Evolutionary conservation across 2,888 invertebrate genomes (phyloP), one percentile per base, ranked within the genome.

Genomic region (Harpalus rubripes): DNA sequence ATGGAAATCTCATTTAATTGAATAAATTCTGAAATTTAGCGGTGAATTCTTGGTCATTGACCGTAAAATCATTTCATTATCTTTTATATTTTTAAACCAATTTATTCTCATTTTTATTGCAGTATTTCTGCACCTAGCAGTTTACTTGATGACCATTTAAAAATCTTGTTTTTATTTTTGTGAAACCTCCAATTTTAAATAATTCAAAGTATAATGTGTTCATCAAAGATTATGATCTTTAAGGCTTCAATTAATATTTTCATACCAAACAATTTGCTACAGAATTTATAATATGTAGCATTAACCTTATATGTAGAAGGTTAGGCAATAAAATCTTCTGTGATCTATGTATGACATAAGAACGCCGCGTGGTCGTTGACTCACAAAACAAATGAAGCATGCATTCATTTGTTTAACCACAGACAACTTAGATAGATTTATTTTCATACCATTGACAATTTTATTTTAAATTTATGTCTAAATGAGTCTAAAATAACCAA

Each of bases 231-330:
- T 12, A 52, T 52, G 44, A 52, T 52, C 44, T 52, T 52, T 12
- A 52, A 2, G 8, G 8, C 44, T 52, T 52, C 12, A 52, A 52
- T 52, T 8, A 52, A 52, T 52, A 52, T 52, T 52, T 52, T 52
- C 44, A 12, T 52, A 52, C 44, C 44, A 52, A 52, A 52, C 12
- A 52, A 12, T 52, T 52, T 52, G 44, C 44, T 52, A 12, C 44
- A 52, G 12, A 52, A 12, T 52, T 52, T 52, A 52, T 32, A 5
- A 32, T 52, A 52, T 52, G 44, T 68, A 68, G 41, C 68, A 68
- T 68, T 68, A 68, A 68, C 68, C 68, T 68, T 68, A 68, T 68
- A 39, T 68, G 63, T 68, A 32, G 7, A 32, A 68, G 68, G 68
- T 68, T 68, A 68, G 68, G 16, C 32, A 68, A 68, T 68, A 68